Base-by-base conservation (phyloP, 53 echinoderm and acorn worm genomes). In the Paracentrotus lividus region DNA sequence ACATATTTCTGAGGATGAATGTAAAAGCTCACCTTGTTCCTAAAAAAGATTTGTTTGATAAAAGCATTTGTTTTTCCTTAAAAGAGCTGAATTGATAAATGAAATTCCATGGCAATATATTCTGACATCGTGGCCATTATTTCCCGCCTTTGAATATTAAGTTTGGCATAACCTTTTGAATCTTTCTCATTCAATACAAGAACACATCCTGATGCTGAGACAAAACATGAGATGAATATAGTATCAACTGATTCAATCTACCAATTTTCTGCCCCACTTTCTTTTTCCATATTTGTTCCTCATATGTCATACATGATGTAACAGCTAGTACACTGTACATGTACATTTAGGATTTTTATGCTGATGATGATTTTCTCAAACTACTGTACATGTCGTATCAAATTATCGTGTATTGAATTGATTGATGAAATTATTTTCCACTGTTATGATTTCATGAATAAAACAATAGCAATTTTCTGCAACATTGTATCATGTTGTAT, bases 191-290 rank as follows among this genome's bases (percentile, higher is more conserved):
- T 81, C 81, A 47, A 81, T 81, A 81, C 27, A 81, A 45, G 0
- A 23, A 47, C 52, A 13, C 27, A 85, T 51, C 52, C 52, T 85
- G 52, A 85, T 49, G 42, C 23, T 52, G 31, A 47, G 85, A 85
- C n/a, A n/a, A 76, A 51, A 51, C 51, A 85, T 2, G 0, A 47
- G 85, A 85, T 85, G 52, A 85, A 85, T 49, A 85, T 85, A 51
- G 52, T 42, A 86, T 56, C 86, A 56, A 55, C 54, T 86, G 57
- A 86, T 16, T 55, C 56, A 56, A 86, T 86, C 86, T 49, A 34
- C 2, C 57, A 55, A 86, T 34, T 34, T 54, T 34, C 86, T 86
- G 56, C 86, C 86, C 86, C 86, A 86, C 32, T 86, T 86, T 86
- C 34, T 38, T 36, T 33, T 33, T 23, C 32, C 86, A n/a, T 86